Evolutionary conservation across 2,797 vertebrate genomes (phyloP), one percentile per base, ranked within the genome.

Genomic region (Oreonectes daqikongensis): DNA sequence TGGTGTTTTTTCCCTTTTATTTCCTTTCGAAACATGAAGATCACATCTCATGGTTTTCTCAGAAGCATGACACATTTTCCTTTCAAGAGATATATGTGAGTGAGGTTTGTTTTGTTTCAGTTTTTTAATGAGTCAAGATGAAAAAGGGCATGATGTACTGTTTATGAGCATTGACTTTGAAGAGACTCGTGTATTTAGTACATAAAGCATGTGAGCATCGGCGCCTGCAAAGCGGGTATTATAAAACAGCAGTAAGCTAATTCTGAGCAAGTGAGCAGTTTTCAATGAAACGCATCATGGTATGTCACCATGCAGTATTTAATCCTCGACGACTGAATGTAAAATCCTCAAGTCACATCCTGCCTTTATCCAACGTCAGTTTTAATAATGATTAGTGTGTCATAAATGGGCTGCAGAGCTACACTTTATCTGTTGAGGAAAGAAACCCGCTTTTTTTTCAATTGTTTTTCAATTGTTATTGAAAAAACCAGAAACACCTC

Each of bases 1-100:
- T 44, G 12, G 57, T 81, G 66, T 63, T 69, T 79, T 53, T 67
- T 67, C 79, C 76, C 28, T 63, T 68, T 26, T 60, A 30, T 74
- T 72, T 60, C 69, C 66, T 72, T 81, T 69, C 48, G 53, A 78
- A 73, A 46, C 77, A 73, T 78, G 55, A 84, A 57, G 78, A 75
- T 84, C 75, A 68, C 75, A 72, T 77, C 79, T 82, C 74, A 78
- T 79, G 75, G 69, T 82, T 72, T 84, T 82, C 83, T 82, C 80
- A 84, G 83, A 84, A 84, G 69, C 69, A 71, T 82, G 83, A 84
- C 83, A 79, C 81, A 82, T 84, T 84, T 82, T 84, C 83, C 83
- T 66, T 61, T 74, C 78, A 79, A 78, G 60, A 48, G 48, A 80
- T 79, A 75, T 73, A 75, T 40, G 57, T 17, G 55, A 82, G 78